Evolutionary conservation across 2,888 invertebrate genomes (phyloP).

Genomic region (Desoria tigrina): DNA sequence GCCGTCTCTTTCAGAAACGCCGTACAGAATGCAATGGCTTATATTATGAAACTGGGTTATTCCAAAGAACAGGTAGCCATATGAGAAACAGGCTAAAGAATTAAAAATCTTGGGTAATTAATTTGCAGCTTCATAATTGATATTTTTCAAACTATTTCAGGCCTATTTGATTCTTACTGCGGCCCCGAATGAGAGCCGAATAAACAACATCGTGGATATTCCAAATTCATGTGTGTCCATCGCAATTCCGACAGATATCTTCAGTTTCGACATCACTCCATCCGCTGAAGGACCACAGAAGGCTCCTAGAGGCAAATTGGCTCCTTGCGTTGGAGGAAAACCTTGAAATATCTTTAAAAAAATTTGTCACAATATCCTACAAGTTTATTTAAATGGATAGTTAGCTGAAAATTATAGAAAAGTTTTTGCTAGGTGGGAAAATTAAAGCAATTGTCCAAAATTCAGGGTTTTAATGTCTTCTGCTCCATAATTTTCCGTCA

Average conservation of each 20-base stretch:
- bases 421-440: too few relatives aligned
- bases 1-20: conserved; percentile 42
- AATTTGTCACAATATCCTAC: too few relatives aligned
- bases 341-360: too few relatives aligned
- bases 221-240: conserved; percentile 33
- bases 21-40: conserved; percentile 37
- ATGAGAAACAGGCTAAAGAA: too few relatives aligned
- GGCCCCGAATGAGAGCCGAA: conserved; percentile 35
- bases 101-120: conserved; percentile 11
- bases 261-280: conserved; percentile 41
- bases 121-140: neutral
- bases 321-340: conserved; percentile 3
- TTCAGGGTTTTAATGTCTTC: too few relatives aligned
- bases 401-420: too few relatives aligned
- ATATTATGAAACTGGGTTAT: conserved; percentile 45
- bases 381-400: too few relatives aligned
- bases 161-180: conserved; percentile 25
- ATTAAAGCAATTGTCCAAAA: too few relatives aligned
- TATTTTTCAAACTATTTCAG: neutral
- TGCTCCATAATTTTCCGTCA: too few relatives aligned
- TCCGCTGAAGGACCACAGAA: conserved; percentile 27
- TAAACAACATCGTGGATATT: conserved; percentile 42
- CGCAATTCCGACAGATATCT: conserved; percentile 41
- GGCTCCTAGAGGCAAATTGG: conserved; percentile 16
- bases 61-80: conserved; percentile 36